Conservation (phyloP, 2,113 vertebrate genomes). For the Xerus inauris region DNA sequence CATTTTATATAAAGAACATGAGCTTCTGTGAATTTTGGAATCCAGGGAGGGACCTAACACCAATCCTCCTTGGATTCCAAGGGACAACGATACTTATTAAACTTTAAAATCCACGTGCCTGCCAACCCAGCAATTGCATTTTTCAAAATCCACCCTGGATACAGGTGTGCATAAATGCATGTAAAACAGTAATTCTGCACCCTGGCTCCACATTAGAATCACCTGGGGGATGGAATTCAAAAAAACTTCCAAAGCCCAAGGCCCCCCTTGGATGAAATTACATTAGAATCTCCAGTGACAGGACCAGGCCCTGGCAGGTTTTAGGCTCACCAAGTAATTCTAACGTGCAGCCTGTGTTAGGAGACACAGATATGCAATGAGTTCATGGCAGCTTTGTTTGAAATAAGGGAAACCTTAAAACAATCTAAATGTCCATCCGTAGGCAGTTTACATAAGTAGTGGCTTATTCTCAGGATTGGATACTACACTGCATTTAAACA, state of each 20-base stretch:
- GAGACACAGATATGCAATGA: background rate
- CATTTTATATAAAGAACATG: background rate
- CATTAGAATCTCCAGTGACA: background rate
- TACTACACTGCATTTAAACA: background rate
- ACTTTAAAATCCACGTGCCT: background rate
- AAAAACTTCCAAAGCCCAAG: background rate
- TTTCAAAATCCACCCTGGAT: background rate
- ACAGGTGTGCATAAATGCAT: background rate
- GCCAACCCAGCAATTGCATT: background rate
- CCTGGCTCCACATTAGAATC: background rate
- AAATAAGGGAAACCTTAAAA: background rate
- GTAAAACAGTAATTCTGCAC: background rate
- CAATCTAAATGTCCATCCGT: background rate
- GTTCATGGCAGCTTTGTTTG: background rate
- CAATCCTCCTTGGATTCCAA: background rate
- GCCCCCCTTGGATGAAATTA: background rate
- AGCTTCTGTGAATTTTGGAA: background rate
- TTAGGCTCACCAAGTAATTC: background rate
- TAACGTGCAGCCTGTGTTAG: background rate
- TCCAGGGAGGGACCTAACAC: background rate
- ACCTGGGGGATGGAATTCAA: background rate
- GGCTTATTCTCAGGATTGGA: background rate
- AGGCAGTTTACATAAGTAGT: background rate
- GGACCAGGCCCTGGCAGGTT: background rate
- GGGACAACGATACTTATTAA: background rate